Evolutionary conservation across 2,113 vertebrate species (phyloP), one percentile per base, ranked within the genome.

Genomic region (Leucosticte australis): DNA sequence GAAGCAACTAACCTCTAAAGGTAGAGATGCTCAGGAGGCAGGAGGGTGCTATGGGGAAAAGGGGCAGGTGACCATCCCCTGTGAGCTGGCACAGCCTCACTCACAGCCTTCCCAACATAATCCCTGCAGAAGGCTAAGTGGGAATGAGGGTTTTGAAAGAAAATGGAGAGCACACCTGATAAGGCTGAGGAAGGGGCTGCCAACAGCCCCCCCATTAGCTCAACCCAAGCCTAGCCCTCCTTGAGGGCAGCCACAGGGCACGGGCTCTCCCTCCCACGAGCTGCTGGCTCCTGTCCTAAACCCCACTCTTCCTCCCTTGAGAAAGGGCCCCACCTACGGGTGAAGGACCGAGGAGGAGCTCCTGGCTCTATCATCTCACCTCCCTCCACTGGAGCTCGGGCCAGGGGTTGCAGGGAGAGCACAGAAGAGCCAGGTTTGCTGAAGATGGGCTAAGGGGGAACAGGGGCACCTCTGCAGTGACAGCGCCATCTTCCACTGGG

Each of bases 261-360:
- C 5, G 2, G 53, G 47, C 23, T 84, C 27, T 63, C 28, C 49
- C 16, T 60, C 22, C 60, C 60, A 68, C 0, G 2, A 83, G 37
- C 46, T 59, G 35, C 75, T 47, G 47, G 6, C 9, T 76, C 27
- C 41, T 57, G 24, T 31, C 31, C 74, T 37, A 41, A 87, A 39
- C 9, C 42, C 64, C 35, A 10, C 19, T 81, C 52, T 63, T 82
- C n/a, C 91, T 95, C 77, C 8, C 69, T 89, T 87, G 91, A 65
- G 77, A 89, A 90, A 95, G 91, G 81, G 92, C 91, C 95, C 92
- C 95, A 95, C 87, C 94, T 91, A 82, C 1, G 37, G 92, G 95
- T 49, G 31, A 89, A 68, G 57, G 65, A 63, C 20, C 52, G 35
- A 62, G 62, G 39, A 86, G 42, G 23, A 94, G 55, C 53, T 86